phyloP scores from a whole-genome alignment of 2,113 vertebrate species.

The Tetraodon nigroviridis region DNA sequence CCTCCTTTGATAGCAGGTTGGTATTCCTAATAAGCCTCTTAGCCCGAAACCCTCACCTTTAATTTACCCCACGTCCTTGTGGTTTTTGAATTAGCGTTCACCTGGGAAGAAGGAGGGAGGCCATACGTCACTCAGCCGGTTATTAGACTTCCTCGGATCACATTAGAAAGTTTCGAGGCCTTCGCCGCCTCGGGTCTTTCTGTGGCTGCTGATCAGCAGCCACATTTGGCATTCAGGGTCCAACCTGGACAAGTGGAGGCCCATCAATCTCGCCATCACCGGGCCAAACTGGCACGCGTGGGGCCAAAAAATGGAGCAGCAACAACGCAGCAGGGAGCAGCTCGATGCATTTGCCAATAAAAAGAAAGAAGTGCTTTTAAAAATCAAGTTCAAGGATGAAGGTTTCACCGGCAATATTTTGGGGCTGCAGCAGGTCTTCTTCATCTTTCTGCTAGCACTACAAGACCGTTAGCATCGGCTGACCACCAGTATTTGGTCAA shows the following conservation, averaged over 20 bases:
- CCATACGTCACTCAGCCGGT: constrained; percentile 20
- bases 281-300: constrained; percentile 24
- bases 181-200: constrained; percentile 11
- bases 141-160: constrained; percentile 13
- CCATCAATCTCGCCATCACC: constrained; percentile 35
- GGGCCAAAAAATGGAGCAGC: constrained; percentile 35
- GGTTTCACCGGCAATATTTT: background rate
- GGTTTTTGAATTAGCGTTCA: constrained; percentile 19
- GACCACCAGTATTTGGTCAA: too few relatives aligned
- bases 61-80: constrained; percentile 33
- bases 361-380: constrained; percentile 20
- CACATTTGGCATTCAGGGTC: constrained; percentile 25
- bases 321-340: constrained; percentile 48
- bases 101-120: background rate
- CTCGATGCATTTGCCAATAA: constrained; percentile 29
- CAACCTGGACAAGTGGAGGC: constrained; percentile 39
- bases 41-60: constrained; percentile 50
- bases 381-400: constrained; percentile 17
- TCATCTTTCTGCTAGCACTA: background rate
- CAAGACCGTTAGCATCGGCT: too few relatives aligned
- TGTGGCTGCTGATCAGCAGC: constrained; percentile 24
- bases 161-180: background rate
- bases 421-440: constrained; percentile 19
- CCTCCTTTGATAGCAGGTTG: constrained; percentile 13
- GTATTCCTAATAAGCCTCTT: constrained; percentile 64